Evolutionary conservation across 2,797 vertebrate genomes (phyloP), one percentile per base, ranked within the genome.

Genomic region (Thalassophryne amazonica): DNA sequence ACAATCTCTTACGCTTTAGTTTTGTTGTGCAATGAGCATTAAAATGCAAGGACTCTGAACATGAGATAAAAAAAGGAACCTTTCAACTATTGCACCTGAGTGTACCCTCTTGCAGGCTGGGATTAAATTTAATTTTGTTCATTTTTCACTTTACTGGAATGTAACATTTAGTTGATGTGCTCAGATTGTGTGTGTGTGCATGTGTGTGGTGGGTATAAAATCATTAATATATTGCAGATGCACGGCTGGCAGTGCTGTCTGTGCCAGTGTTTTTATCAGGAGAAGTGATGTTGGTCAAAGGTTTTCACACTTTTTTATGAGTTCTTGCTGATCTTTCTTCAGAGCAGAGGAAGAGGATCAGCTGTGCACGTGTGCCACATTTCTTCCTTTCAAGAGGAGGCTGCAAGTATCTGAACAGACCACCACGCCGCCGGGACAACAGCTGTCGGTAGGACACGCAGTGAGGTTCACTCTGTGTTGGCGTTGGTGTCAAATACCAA

Each of bases 251-350:
- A 54, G 42, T 53, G 38, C 57, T 41, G 9, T 41, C 9, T 47
- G 30, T 32, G 15, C 27, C 57, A 3, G n/a, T 64, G 34, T 40
- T 18, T 67, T 87, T 88, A 94, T 93, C 93, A 94, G 92, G 83
- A 1, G 76, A 84, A 84, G 85, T 81, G 82, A 82, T 86, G 59
- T 71, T 83, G 89, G 80, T 4, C 77, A 75, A 88, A 83, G 93
- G 18, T 28, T 28, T 11, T 21, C 22, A 38, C 38, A 16, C n/a
- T 18, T 28, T 29, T 81, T 81, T 77, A 81, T 77, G 66, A 64
- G 20, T 36, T 60, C 27, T 62, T 48, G 23, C 55, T 60, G n/a
- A 0, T 62, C 30, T 5, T 21, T 7, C 34, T 15, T 60, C 49
- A 74, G 56, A 77, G 40, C 69, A 49, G 58, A 49, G 41, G 56